Evolutionary conservation across 2,888 invertebrate genomes (phyloP).

Genomic region (Erpobdella octoculata): DNA sequence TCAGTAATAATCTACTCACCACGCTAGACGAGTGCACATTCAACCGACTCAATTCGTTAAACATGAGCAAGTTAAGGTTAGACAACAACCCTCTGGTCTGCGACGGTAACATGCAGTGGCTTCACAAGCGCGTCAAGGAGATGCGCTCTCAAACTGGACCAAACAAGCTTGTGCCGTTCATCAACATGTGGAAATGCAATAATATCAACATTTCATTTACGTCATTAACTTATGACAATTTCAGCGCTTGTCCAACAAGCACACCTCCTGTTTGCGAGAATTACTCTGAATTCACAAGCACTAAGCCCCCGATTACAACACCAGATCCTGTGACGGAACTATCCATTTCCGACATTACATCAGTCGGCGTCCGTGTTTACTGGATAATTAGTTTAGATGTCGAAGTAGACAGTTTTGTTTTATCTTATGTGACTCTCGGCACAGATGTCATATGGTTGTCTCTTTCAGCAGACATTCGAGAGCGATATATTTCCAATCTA

Average conservation of each 20-base stretch:
- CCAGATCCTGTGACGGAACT: not conserved
- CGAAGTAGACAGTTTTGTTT: not conserved
- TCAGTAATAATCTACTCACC: slow-evolving; percentile 14
- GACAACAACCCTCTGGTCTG: slow-evolving; percentile 21
- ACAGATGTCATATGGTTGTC: no score
- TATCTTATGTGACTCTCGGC: not conserved
- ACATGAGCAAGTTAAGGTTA: slow-evolving; percentile 15
- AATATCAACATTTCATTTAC: not conserved
- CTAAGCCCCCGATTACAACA: not conserved
- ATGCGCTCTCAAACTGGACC: not conserved
- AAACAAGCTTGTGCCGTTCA: not conserved
- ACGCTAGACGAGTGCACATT: slow-evolving; percentile 24
- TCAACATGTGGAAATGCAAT: slow-evolving; percentile 20
- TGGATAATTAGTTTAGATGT: not conserved
- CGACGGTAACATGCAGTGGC: slow-evolving; percentile 27
- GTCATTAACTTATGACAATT: slow-evolving; percentile 11
- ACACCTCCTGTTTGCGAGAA: slow-evolving; percentile 13
- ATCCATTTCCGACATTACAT: slow-evolving; percentile 11
- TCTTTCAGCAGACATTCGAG: no score
- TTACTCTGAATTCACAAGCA: not conserved
- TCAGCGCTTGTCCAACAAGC: not conserved
- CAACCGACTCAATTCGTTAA: slow-evolving; percentile 5
- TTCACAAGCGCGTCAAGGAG: slow-evolving; percentile 10
- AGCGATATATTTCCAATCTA: no score
- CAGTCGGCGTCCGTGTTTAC: slow-evolving; percentile 4